Percentiles rank a stretch among this genome's conserved stretches.
Conservation (phyloP, 2,113 vertebrate genomes). For the human (Homo sapiens) region DNA sequence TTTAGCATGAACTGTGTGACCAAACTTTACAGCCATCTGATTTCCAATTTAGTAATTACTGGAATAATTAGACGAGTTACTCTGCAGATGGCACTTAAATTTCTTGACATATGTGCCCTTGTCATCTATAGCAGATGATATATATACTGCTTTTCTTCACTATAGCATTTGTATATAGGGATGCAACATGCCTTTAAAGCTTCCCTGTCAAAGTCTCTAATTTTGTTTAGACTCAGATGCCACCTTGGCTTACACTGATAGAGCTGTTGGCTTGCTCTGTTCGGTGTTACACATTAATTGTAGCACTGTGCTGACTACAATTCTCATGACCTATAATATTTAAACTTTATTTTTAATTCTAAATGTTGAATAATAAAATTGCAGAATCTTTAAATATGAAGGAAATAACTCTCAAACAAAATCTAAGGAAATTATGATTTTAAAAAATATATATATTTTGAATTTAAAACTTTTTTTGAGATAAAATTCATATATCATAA, state of each 20-base stretch:
- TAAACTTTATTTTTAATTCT: slow-evolving; percentile 38
- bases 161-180: slow-evolving; percentile 78
- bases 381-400: slow-evolving; percentile 1
- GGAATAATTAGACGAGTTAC: slow-evolving; percentile 76
- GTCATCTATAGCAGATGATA: slow-evolving; percentile 76
- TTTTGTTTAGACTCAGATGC: slow-evolving; percentile 71
- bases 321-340: slow-evolving; percentile 13
- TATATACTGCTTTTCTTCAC: slow-evolving; percentile 76
- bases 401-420: slow-evolving; percentile 49
- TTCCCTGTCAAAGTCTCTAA: slow-evolving; percentile 75
- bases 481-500: slow-evolving; percentile 35
- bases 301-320: background rate
- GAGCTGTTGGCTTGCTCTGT: slow-evolving; percentile 3
- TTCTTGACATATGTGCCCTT: slow-evolving; percentile 79
- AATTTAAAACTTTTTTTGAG: slow-evolving; percentile 30
- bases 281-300: background rate
- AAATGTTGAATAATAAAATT: slow-evolving; percentile 54
- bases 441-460: background rate
- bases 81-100: slow-evolving; percentile 69
- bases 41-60: slow-evolving; percentile 80
- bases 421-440: slow-evolving; percentile 8
- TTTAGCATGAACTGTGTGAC: slow-evolving; percentile 74
- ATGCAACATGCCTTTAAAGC: slow-evolving; percentile 78
- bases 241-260: background rate
- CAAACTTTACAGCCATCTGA: slow-evolving; percentile 77